Evolutionary conservation across 2,113 vertebrate genomes (phyloP).

Genomic region (Naja naja): DNA sequence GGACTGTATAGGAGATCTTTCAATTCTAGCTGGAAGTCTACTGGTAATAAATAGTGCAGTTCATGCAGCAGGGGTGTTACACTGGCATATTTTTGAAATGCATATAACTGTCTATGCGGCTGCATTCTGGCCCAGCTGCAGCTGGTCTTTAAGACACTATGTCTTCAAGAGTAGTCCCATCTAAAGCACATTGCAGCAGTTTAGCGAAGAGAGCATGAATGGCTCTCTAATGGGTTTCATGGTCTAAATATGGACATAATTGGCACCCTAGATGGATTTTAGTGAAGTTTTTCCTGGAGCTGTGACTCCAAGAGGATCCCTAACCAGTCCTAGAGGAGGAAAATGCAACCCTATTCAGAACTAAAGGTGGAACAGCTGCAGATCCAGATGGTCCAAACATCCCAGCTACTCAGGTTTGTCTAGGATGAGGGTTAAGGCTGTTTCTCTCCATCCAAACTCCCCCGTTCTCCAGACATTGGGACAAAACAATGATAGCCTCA

Average conservation of each 20-base stretch:
- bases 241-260: background rate
- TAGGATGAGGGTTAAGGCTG: background rate
- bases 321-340: background rate
- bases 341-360: background rate
- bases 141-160: background rate
- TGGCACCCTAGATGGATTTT: background rate
- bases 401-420: background rate
- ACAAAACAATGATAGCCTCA: background rate
- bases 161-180: background rate
- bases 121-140: background rate
- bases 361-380: background rate
- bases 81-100: background rate
- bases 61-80: background rate
- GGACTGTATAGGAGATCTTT: background rate
- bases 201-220: background rate
- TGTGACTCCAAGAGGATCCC: background rate
- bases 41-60: background rate
- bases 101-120: background rate
- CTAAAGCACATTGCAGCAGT: background rate
- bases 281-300: background rate
- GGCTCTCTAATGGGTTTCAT: background rate
- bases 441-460: background rate
- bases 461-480: background rate
- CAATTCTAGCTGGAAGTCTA: background rate
- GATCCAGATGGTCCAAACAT: background rate